Evolutionary conservation across 2,888 invertebrate species (phyloP).

Genomic region (Incurvaria masculella): DNA sequence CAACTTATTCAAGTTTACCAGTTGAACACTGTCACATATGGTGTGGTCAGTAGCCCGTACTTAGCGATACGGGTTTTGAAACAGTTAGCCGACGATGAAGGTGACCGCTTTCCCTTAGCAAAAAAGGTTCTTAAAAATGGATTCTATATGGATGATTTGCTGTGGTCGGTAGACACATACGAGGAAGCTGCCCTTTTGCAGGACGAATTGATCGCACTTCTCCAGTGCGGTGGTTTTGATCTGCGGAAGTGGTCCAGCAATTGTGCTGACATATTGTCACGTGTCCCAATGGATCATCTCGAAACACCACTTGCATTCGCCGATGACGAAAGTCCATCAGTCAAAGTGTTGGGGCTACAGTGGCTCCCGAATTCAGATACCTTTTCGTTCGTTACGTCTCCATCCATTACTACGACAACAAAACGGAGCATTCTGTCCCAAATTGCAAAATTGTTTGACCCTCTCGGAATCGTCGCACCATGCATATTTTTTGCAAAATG

Average conservation of each 20-base stretch:
- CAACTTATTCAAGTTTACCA: slow-evolving; percentile 12
- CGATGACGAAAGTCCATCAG: slow-evolving; percentile 6
- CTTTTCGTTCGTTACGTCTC: too few relatives aligned
- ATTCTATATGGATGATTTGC: slow-evolving; percentile 9
- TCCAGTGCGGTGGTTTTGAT: slow-evolving; percentile 17
- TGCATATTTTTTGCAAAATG: too few relatives aligned
- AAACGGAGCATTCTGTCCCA: too few relatives aligned
- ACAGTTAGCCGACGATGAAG: slow-evolving; percentile 15
- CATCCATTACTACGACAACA: too few relatives aligned
- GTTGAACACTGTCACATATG: slow-evolving; percentile 15
- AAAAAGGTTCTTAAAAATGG: slow-evolving; percentile 5
- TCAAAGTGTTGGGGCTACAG: slow-evolving; percentile 13
- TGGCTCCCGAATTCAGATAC: slow-evolving; percentile 12
- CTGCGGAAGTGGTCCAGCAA: slow-evolving; percentile 15
- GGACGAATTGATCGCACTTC: slow-evolving; percentile 13
- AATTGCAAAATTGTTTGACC: too few relatives aligned
- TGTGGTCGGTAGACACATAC: slow-evolving; percentile 4
- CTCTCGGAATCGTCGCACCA: too few relatives aligned
- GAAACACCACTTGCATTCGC: slow-evolving; percentile 6
- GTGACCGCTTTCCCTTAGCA: slow-evolving; percentile 3
- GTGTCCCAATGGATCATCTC: slow-evolving; percentile 9
- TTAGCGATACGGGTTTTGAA: slow-evolving; percentile 14
- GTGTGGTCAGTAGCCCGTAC: slow-evolving; percentile 12
- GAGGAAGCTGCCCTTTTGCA: slow-evolving; percentile 7
- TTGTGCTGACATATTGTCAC: neutral